phyloP scores from a whole-genome alignment of 2,797 vertebrate species.

The Channa striata region DNA sequence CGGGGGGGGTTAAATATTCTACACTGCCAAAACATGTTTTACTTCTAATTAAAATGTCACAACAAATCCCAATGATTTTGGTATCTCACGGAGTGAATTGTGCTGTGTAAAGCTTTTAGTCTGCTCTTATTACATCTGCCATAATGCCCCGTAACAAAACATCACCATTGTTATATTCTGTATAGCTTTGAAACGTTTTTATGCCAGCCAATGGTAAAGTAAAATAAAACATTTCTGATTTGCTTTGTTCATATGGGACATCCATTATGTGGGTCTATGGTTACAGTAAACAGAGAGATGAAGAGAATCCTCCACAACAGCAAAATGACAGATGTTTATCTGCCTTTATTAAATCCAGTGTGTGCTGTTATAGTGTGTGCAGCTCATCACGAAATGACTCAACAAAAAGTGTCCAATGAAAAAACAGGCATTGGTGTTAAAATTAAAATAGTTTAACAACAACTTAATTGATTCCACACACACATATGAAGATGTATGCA shows the following conservation, averaged over 20 bases:
- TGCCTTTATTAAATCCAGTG: neutral
- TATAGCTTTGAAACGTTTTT: neutral
- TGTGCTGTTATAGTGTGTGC: neutral
- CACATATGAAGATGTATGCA: too few relatives aligned
- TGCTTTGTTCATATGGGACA: conserved; percentile 1
- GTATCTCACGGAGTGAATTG: neutral
- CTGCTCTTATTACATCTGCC: too few relatives aligned
- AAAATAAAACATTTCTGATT: neutral
- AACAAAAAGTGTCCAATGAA: neutral
- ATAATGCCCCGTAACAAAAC: neutral
- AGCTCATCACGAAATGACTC: neutral
- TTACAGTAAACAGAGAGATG: conserved; percentile 33
- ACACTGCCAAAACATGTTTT: neutral
- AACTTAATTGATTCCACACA: neutral
- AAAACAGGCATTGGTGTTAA: neutral
- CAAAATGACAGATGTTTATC: neutral
- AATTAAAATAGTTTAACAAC: too few relatives aligned
- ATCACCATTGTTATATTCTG: neutral
- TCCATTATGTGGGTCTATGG: conserved; percentile 11
- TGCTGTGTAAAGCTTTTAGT: neutral
- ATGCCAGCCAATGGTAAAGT: neutral
- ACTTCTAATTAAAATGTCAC: neutral
- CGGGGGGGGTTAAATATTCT: neutral
- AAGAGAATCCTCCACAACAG: neutral
- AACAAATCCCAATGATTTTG: neutral